A percentile compares a stretch with the other conserved stretches of the same genome.
Conservation (phyloP, 2,113 vertebrate genomes). For the Phyllostomus hastatus region DNA sequence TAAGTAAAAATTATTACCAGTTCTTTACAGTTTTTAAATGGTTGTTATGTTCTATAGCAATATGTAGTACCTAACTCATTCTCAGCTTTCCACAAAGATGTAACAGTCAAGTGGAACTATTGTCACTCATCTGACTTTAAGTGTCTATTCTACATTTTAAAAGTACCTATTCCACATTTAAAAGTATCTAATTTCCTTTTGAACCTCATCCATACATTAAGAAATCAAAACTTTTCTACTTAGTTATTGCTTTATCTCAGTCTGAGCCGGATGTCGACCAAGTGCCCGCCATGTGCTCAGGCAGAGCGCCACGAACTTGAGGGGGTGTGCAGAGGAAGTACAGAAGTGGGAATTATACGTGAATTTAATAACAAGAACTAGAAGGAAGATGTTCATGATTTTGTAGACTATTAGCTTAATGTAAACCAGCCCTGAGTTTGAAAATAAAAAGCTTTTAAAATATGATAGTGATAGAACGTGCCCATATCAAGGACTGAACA, state of each 20-base stretch:
- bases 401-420: not conserved
- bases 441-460: not conserved
- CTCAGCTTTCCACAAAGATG: not conserved
- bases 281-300: too few relatives aligned
- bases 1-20: not conserved
- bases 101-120: not conserved
- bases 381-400: not conserved
- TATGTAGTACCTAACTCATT: not conserved
- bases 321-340: not conserved
- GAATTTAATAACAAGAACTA: not conserved
- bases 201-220: not conserved
- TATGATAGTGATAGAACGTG: not conserved
- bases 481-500: not conserved
- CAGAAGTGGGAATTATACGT: not conserved
- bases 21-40: not conserved
- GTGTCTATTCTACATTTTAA: not conserved
- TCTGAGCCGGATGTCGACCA: not conserved
- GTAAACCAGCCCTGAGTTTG: not conserved
- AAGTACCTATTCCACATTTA: not conserved
- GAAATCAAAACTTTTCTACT: not conserved
- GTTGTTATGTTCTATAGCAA: not conserved
- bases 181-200: not conserved
- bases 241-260: not conserved
- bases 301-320: not conserved
- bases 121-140: not conserved